Conservation (phyloP, 2,888 invertebrate species). For the Cerceris rybyensis region DNA sequence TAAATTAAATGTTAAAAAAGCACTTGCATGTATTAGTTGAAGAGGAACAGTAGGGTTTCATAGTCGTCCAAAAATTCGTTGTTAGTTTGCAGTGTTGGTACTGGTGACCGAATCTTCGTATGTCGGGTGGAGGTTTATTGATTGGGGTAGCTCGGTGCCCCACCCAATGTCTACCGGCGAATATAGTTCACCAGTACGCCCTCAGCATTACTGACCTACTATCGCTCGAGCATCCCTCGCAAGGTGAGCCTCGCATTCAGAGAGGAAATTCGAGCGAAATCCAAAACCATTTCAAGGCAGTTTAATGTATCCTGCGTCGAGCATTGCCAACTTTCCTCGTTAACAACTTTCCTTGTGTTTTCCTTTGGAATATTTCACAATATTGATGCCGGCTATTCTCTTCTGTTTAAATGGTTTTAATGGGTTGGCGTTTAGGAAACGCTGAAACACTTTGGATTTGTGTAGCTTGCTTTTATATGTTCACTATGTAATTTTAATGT, state of each 20-base stretch:
- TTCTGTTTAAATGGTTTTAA: too few species aligned
- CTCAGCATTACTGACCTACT: constrained; percentile 71
- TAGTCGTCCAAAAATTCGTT: constrained; percentile 23
- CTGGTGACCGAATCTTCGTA: constrained; percentile 64
- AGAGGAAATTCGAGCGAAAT: constrained; percentile 23
- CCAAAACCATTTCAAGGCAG: constrained; percentile 3
- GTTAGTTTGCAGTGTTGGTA: constrained; percentile 31
- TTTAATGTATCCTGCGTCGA: background rate
- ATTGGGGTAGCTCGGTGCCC: constrained; percentile 65
- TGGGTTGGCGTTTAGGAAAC: too few species aligned
- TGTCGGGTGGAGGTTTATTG: constrained; percentile 67
- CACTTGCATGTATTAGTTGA: too few species aligned
- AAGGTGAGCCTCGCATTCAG: constrained; percentile 47
- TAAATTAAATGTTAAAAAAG: too few species aligned
- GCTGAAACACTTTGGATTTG: too few species aligned
- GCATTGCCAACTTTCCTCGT: background rate
- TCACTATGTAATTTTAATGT: too few species aligned
- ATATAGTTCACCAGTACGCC: constrained; percentile 65
- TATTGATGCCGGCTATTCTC: background rate
- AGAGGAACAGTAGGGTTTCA: too few species aligned
- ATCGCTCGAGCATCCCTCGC: constrained; percentile 44
- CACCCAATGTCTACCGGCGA: constrained; percentile 57
- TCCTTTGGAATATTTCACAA: background rate
- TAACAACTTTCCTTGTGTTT: background rate
- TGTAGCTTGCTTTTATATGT: too few species aligned